phyloP scores from a whole-genome alignment of 2,797 vertebrate genomes.

The Chelon labrosus region DNA sequence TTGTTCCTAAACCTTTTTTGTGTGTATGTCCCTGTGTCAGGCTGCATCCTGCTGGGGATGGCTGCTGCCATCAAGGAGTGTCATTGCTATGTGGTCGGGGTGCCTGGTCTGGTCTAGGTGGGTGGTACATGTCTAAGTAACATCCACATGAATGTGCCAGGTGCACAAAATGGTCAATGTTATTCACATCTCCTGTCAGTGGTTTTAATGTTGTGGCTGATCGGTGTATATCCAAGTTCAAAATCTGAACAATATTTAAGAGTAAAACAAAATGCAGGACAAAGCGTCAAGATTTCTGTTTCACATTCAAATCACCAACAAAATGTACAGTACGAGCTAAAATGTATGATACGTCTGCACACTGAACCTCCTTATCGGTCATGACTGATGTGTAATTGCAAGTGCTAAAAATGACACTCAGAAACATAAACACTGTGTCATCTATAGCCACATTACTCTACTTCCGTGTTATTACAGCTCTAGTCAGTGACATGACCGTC shows the following conservation, averaged over 20 bases:
- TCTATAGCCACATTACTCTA: background rate
- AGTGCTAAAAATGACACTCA: slow-evolving; percentile 21
- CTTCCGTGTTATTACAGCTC: slow-evolving; percentile 8
- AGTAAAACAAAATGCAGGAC: background rate
- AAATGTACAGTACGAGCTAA: background rate
- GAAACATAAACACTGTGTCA: slow-evolving; percentile 12
- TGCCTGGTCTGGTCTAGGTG: too few relatives aligned
- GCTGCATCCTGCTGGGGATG: too few relatives aligned
- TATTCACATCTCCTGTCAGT: too few relatives aligned
- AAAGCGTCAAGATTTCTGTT: background rate
- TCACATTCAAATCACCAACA: slow-evolving; percentile 1
- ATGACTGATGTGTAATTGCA: slow-evolving; percentile 26
- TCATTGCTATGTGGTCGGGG: too few relatives aligned
- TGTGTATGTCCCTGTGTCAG: too few relatives aligned
- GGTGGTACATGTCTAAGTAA: too few relatives aligned
- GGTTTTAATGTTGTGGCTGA: too few relatives aligned
- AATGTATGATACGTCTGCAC: slow-evolving; percentile 1
- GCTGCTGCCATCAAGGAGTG: too few relatives aligned
- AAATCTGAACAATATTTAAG: background rate
- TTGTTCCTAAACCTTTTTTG: too few relatives aligned
- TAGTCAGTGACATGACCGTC: slow-evolving; percentile 13
- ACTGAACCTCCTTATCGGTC: background rate
- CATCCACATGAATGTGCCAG: too few relatives aligned
- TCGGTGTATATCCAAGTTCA: background rate
- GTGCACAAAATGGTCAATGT: too few relatives aligned